phyloP scores from a whole-genome alignment of 2,797 vertebrate species.

The Pseudotriccus pelzelni region DNA sequence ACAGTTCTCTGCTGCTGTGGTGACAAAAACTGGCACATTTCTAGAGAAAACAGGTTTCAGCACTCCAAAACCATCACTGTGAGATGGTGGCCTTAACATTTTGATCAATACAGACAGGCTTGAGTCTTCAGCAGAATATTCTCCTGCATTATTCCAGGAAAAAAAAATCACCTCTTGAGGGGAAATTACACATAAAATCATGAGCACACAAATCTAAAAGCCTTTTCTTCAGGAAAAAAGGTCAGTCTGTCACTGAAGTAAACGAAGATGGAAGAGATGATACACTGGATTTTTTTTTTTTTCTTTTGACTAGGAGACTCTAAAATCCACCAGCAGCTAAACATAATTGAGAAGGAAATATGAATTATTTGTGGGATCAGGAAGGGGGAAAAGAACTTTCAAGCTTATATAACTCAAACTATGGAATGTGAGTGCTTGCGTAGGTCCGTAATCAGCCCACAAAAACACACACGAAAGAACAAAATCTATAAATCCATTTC shows the following conservation, averaged over 20 bases:
- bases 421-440: background rate
- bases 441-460: background rate
- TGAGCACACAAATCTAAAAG: background rate
- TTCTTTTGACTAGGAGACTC: background rate
- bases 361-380: background rate
- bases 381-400: background rate
- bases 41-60: background rate
- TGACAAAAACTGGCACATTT: background rate
- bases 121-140: background rate
- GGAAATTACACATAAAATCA: background rate
- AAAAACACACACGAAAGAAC: background rate
- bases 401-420: background rate
- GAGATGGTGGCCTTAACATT: background rate
- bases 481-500: background rate
- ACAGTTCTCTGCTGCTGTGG: background rate
- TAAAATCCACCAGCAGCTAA: background rate
- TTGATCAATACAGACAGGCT: background rate
- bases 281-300: background rate
- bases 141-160: background rate
- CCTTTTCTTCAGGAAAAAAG: background rate
- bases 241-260: background rate
- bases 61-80: background rate
- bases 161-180: background rate
- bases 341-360: background rate
- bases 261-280: background rate